Evolutionary conservation across 2,113 vertebrate species (phyloP).

Genomic region (Malurus melanocephalus): DNA sequence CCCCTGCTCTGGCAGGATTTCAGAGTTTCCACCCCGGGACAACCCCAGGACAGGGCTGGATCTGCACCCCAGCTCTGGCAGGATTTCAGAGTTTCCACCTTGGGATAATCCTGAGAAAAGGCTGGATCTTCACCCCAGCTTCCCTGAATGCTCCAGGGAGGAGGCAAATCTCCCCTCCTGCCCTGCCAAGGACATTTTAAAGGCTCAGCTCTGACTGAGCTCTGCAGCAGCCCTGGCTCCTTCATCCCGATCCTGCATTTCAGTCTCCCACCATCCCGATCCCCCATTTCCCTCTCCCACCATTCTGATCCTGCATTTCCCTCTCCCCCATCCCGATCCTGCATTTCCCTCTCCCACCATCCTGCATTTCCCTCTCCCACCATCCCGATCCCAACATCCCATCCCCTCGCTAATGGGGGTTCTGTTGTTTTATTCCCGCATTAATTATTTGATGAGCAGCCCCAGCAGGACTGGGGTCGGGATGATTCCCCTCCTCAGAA

Average conservation of each 20-base stretch:
- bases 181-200: not conserved
- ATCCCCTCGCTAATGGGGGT: not conserved
- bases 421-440: conserved; percentile 24
- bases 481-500: not conserved
- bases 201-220: not conserved
- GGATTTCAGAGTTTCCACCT: not conserved
- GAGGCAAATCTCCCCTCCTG: not conserved
- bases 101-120: too few species aligned
- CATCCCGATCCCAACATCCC: not conserved
- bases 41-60: not conserved
- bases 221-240: conserved; percentile 12
- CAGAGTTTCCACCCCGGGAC: not conserved
- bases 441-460: not conserved
- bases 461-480: conserved; percentile 3
- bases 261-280: not conserved
- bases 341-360: not conserved
- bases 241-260: not conserved
- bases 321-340: too few species aligned
- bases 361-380: not conserved
- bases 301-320: too few species aligned
- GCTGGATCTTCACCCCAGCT: not conserved
- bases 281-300: too few species aligned
- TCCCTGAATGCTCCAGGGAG: not conserved
- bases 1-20: not conserved
- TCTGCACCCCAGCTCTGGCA: not conserved